These are phyloP conservation scores for Vipera latastei DNA, from an alignment of 2,797 vertebrate species.

Conservation along the genomic window DNA sequence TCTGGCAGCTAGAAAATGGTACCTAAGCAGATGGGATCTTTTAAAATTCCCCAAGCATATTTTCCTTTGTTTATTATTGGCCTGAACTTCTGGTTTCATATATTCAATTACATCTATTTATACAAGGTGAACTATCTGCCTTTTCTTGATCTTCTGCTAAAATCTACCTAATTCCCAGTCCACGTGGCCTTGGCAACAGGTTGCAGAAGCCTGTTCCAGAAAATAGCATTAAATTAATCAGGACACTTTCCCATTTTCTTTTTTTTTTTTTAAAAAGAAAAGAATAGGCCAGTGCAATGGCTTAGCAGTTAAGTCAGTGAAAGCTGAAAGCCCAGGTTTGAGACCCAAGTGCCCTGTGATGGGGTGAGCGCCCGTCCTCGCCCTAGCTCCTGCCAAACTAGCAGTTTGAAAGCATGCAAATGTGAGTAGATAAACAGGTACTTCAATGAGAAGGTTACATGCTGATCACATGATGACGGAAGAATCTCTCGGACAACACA, in stretches of 20 bases:
- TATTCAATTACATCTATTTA: constrained; percentile 63
- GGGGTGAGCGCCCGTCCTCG: not conserved
- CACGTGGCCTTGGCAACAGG: not conserved
- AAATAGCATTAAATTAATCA: not conserved
- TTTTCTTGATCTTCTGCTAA: not conserved
- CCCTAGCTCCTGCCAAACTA: not conserved
- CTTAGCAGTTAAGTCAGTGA: not conserved
- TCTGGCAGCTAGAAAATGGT: constrained; percentile 45
- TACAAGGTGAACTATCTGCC: not conserved
- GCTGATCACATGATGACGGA: not conserved
- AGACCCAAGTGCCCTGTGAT: not conserved
- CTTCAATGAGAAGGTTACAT: not conserved
- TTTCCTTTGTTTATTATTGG: constrained; percentile 53
- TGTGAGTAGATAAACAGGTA: not conserved
- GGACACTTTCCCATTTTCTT: not conserved
- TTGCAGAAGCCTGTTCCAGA: not conserved
- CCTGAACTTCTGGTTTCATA: constrained; percentile 40
- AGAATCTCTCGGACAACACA: not conserved
- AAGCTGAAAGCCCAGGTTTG: not conserved
- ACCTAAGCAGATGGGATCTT: constrained; percentile 50
- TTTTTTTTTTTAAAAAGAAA: not conserved
- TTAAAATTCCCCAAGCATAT: constrained; percentile 46
- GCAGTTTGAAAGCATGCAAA: not conserved
- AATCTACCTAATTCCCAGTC: not conserved
- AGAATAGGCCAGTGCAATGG: not conserved